Evolutionary conservation across 1,140 invertebrate genomes (phyloP), one percentile per base, ranked within the genome.

Genomic region (Tribolium castaneum): DNA sequence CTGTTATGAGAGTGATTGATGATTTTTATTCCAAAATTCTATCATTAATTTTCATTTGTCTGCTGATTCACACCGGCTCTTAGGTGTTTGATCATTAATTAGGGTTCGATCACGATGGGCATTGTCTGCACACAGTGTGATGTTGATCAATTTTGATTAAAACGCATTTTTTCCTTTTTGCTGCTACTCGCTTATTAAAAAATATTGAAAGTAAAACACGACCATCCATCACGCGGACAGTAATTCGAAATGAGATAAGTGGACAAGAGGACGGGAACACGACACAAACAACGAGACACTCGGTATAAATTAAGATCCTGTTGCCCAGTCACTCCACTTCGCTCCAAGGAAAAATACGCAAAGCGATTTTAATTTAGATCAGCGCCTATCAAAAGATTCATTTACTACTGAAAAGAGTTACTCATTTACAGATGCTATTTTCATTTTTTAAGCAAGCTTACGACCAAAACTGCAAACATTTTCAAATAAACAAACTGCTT

Each of bases 1-100:
- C 74, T 78, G 39, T 80, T 82, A 78, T 39, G 14, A 16, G 79
- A 16, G 79, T 82, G 81, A 82, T 82, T 30, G 76, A 83, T 80
- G 81, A 81, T 81, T 82, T 77, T 83, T 81, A 79, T 80, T 75
- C 62, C 45, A 51, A 75, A 80, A 79, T 78, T 56, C 22, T 13
- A 56, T 81, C 82, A 83, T 83, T 83, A 82, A 80, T 83, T 82
- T 83, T 76, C 82, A 83, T 83, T 83, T 83, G 80, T 78, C 80
- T 78, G 72, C 74, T 82, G 80, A 83, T 77, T 81, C 80, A 83
- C 75, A 77, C 34, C 52, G 70, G 30, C 50, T 35, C 59, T 76
- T 71, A 72, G 25, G 50, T 51, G 49, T 76, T 49, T 50, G 13
- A 51, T 66, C 59, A 19, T 66, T 81, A 80, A 82, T 80, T 80